Conservation (phyloP, 1,140 invertebrate genomes). For the Apocrypta bakeri region DNA sequence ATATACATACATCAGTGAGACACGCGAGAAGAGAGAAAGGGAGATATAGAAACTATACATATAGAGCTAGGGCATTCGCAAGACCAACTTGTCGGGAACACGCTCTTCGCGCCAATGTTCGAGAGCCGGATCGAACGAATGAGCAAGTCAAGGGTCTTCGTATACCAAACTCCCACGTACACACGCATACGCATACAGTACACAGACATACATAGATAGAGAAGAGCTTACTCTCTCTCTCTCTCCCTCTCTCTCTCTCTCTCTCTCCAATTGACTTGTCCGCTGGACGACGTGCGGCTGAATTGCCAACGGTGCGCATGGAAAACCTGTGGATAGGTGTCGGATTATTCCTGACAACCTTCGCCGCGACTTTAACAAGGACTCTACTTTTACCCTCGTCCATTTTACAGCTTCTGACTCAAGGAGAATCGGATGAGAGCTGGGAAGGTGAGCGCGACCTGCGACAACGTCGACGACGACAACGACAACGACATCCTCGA, state of each 20-base stretch:
- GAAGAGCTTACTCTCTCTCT: background rate
- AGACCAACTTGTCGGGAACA: slow-evolving; percentile 31
- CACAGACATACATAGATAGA: background rate
- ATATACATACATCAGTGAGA: background rate
- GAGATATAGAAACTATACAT: background rate
- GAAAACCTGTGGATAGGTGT: slow-evolving; percentile 44
- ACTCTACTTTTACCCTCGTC: slow-evolving; percentile 45
- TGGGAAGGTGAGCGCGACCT: background rate
- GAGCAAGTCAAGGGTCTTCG: background rate
- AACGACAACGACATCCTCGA: slow-evolving; percentile 21
- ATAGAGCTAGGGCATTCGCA: slow-evolving; percentile 23
- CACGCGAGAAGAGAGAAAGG: background rate
- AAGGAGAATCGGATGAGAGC: background rate
- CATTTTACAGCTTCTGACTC: slow-evolving; percentile 44
- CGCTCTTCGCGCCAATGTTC: slow-evolving; percentile 35
- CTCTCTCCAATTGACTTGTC: slow-evolving; percentile 35
- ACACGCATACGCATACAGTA: background rate
- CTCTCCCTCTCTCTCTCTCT: background rate
- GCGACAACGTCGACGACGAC: background rate
- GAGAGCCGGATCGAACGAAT: slow-evolving; percentile 23
- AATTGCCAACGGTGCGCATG: slow-evolving; percentile 16
- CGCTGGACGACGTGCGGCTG: background rate
- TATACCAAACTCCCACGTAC: background rate
- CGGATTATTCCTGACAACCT: slow-evolving; percentile 45
- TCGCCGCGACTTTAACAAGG: slow-evolving; percentile 38